Conservation (phyloP, 2,113 vertebrate species). For the Scartelaos histophorus region DNA sequence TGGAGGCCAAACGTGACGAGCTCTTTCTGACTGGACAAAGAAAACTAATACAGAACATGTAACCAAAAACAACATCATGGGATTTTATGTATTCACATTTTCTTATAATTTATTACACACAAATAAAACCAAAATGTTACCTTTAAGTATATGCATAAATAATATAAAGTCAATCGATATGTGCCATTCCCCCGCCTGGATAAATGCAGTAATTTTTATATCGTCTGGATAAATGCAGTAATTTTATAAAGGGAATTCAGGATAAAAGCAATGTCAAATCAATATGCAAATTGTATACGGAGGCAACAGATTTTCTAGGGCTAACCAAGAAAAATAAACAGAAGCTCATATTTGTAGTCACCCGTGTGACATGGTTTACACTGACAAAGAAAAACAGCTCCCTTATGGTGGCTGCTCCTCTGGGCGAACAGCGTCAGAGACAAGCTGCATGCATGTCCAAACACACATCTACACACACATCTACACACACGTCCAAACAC, state of each 20-base stretch:
- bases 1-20: too few relatives aligned
- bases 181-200: background rate
- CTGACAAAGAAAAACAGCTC: slow-evolving; percentile 25
- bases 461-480: slow-evolving; percentile 41
- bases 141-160: too few relatives aligned
- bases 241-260: background rate
- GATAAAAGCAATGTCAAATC: background rate
- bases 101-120: too few relatives aligned
- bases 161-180: background rate
- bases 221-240: background rate
- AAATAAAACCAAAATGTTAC: too few relatives aligned
- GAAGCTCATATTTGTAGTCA: background rate
- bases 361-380: slow-evolving; percentile 25
- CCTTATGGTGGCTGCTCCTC: slow-evolving; percentile 25
- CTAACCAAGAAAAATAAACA: background rate
- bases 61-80: too few relatives aligned
- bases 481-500: too few relatives aligned
- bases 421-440: slow-evolving; percentile 16
- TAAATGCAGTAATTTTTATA: background rate
- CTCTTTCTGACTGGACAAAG: too few relatives aligned
- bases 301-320: background rate
- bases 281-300: background rate
- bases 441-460: slow-evolving; percentile 48
- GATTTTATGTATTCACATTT: too few relatives aligned
- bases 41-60: too few relatives aligned